Evolutionary conservation across 1,140 invertebrate genomes (phyloP).

Genomic region (Aporrectodea caliginosa): DNA sequence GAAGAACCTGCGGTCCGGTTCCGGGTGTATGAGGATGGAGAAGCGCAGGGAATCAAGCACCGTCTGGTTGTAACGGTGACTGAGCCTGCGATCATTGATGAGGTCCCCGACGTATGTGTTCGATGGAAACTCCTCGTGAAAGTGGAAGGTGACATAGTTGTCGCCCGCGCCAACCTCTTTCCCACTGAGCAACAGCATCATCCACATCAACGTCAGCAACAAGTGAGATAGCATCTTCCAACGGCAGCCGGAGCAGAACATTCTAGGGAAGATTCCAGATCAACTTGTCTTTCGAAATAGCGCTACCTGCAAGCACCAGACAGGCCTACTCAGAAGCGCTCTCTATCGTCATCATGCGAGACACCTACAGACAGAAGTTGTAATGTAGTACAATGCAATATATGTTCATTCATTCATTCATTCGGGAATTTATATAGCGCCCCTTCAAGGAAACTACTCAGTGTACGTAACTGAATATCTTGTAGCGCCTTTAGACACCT

Average conservation of each 20-base stretch:
- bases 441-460: too few relatives aligned
- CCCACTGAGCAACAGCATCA: not conserved
- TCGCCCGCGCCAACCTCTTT: not conserved
- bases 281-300: too few relatives aligned
- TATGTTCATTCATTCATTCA: too few relatives aligned
- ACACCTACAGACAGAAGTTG: too few relatives aligned
- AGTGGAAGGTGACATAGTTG: not conserved
- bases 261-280: not conserved
- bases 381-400: too few relatives aligned
- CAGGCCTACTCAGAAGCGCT: not conserved
- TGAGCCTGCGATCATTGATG: slow-evolving; percentile 6
- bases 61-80: not conserved
- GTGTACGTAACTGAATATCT: too few relatives aligned
- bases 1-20: not conserved
- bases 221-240: not conserved
- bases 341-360: not conserved
- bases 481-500: too few relatives aligned
- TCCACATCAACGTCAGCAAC: not conserved
- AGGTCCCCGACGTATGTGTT: not conserved
- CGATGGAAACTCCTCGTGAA: not conserved
- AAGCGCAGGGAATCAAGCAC: slow-evolving; percentile 18
- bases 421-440: too few relatives aligned
- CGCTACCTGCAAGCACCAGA: not conserved
- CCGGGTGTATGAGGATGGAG: slow-evolving; percentile 22
- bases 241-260: not conserved